Percentiles rank a stretch among this genome's conserved stretches.
Conservation (phyloP, 2,113 vertebrate genomes). For the Agapornis roseicollis region DNA sequence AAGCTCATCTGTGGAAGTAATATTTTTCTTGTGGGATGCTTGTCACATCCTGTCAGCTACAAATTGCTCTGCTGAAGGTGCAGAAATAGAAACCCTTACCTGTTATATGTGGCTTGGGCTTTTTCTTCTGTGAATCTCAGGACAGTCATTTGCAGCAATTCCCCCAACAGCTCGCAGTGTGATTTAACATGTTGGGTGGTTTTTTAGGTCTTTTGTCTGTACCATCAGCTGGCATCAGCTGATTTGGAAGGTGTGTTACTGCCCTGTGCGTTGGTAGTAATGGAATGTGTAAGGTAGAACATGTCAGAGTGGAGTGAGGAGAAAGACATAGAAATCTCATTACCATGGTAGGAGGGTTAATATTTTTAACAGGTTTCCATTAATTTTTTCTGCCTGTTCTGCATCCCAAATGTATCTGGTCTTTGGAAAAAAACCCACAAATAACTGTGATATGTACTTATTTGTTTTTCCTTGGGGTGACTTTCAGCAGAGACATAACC, state of each 20-base stretch:
- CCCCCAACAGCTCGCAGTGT: not conserved
- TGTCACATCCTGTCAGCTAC: constrained; percentile 65
- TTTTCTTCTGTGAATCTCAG: constrained; percentile 3
- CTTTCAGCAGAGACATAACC: not conserved
- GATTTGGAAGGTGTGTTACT: not conserved
- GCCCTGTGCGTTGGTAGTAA: not conserved
- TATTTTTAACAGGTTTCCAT: not conserved
- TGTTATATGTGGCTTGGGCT: not conserved
- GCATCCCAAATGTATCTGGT: not conserved
- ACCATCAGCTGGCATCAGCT: not conserved
- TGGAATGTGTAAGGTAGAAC: not conserved
- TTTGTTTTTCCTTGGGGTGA: not conserved
- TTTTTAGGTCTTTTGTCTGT: not conserved
- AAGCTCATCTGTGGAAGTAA: constrained; percentile 42
- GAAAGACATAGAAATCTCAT: not conserved
- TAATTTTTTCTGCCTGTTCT: not conserved
- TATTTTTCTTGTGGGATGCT: constrained; percentile 62
- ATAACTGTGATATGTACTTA: not conserved
- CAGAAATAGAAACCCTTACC: constrained; percentile 62
- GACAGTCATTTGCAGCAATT: constrained; percentile 17
- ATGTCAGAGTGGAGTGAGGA: not conserved
- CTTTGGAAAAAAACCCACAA: not conserved
- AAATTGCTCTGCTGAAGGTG: constrained; percentile 65
- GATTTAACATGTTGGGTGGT: not conserved
- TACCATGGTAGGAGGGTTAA: not conserved